Evolutionary conservation across 2,888 invertebrate genomes (phyloP).

Genomic region (Drosophila borborema): DNA sequence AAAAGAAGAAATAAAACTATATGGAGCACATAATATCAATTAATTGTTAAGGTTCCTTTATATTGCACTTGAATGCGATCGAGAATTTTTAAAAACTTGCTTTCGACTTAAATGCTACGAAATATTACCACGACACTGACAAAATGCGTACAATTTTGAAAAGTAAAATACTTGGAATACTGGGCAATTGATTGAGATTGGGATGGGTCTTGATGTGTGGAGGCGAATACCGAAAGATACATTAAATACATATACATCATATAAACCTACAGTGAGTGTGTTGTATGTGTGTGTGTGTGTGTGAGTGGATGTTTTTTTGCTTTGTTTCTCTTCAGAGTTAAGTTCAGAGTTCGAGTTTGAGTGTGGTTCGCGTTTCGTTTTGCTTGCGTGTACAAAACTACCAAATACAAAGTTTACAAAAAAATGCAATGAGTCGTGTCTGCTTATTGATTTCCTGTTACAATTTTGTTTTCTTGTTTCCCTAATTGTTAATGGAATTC

Average conservation of each 20-base stretch:
- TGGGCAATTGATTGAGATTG: slow-evolving; percentile 41
- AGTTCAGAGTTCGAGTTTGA: slow-evolving; percentile 1
- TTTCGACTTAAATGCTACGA: slow-evolving; percentile 56
- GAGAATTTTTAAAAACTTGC: slow-evolving; percentile 38
- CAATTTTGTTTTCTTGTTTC: neutral
- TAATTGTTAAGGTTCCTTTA: slow-evolving; percentile 36
- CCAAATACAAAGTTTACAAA: slow-evolving; percentile 75
- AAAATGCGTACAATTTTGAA: slow-evolving; percentile 39
- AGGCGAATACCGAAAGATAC: slow-evolving; percentile 38
- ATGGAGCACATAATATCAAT: slow-evolving; percentile 61
- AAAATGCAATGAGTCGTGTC: slow-evolving; percentile 50
- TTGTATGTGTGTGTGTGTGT: neutral
- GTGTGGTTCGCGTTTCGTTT: slow-evolving; percentile 12
- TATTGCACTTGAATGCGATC: slow-evolving; percentile 59
- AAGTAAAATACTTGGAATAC: slow-evolving; percentile 39
- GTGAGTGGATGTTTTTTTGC: slow-evolving; percentile 7
- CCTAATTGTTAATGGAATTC: slow-evolving; percentile 85
- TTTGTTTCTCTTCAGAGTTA: neutral
- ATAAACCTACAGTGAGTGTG: slow-evolving; percentile 43
- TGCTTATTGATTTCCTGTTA: slow-evolving; percentile 19
- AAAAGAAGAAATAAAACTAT: slow-evolving; percentile 28
- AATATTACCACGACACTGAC: slow-evolving; percentile 47
- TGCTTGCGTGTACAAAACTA: slow-evolving; percentile 68
- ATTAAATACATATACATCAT: slow-evolving; percentile 51
- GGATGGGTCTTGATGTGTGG: neutral